phyloP scores from a whole-genome alignment of 2,888 invertebrate genomes.

The Lepeophtheirus nordmannii region DNA sequence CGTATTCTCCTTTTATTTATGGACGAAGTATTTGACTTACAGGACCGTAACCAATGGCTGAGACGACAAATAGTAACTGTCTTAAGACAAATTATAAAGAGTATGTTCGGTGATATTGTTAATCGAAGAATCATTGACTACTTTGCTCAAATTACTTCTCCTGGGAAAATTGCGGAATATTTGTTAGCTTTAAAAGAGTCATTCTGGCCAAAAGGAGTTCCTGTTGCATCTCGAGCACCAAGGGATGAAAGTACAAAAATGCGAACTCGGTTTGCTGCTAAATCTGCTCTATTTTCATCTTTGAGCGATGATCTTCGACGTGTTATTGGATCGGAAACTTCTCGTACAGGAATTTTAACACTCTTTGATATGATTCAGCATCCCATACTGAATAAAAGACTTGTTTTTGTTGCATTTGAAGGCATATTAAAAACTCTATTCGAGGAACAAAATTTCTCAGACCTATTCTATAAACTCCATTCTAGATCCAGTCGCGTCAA shows the following conservation, averaged over 20 bases:
- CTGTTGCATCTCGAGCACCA: constrained; percentile 40
- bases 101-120: constrained; percentile 51
- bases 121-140: constrained; percentile 74
- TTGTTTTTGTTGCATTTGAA: constrained; percentile 67
- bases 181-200: constrained; percentile 62
- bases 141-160: constrained; percentile 68
- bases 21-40: constrained; percentile 70
- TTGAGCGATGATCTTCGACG: constrained; percentile 48
- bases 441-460: constrained; percentile 57
- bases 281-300: constrained; percentile 64
- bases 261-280: constrained; percentile 67
- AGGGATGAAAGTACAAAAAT: constrained; percentile 47
- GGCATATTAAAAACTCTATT: constrained; percentile 60
- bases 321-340: constrained; percentile 57
- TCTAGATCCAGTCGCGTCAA: constrained; percentile 34
- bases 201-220: constrained; percentile 44
- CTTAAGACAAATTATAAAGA: constrained; percentile 55
- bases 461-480: constrained; percentile 56
- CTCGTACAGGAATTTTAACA: constrained; percentile 59
- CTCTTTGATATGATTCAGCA: constrained; percentile 78
- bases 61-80: constrained; percentile 56
- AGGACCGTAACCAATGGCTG: constrained; percentile 64
- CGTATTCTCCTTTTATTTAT: constrained; percentile 59
- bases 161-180: constrained; percentile 72
- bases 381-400: constrained; percentile 62